Conservation (phyloP, 2,888 invertebrate genomes). For the Mythimna ferrago region DNA sequence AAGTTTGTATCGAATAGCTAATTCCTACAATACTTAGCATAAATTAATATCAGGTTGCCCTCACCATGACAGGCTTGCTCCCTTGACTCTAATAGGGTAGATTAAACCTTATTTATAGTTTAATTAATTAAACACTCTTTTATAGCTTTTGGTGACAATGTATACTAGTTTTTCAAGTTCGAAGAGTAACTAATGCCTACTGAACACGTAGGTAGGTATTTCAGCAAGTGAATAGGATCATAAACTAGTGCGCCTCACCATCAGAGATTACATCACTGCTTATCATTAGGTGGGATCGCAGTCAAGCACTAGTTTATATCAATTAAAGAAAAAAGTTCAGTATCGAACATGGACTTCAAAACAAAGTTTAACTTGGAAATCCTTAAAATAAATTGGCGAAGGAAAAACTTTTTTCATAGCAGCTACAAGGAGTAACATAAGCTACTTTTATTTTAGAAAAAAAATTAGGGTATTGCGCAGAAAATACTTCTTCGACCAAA, state of each 20-base stretch:
- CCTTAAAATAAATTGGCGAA: neutral
- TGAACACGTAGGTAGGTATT: neutral
- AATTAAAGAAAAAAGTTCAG: too few relatives aligned
- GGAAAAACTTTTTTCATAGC: too few relatives aligned
- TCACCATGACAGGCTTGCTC: constrained; percentile 28
- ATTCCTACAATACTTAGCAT: constrained; percentile 46
- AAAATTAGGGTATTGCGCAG: too few relatives aligned
- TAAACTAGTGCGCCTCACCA: too few relatives aligned
- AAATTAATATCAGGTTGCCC: constrained; percentile 30
- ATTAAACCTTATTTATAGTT: constrained; percentile 44
- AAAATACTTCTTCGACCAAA: too few relatives aligned
- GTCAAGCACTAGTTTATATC: too few relatives aligned
- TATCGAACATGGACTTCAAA: neutral
- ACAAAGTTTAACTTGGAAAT: neutral
- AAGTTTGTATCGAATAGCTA: constrained; percentile 13
- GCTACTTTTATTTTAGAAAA: too few relatives aligned
- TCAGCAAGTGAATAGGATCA: too few relatives aligned
- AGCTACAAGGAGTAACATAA: too few relatives aligned
- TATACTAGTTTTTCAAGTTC: constrained; percentile 10
- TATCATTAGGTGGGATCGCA: too few relatives aligned
- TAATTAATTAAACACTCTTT: constrained; percentile 30
- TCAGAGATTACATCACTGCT: too few relatives aligned
- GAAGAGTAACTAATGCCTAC: neutral
- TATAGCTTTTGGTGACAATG: neutral
- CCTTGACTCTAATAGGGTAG: constrained; percentile 36